A percentile compares a stretch with the other conserved stretches of the same genome.
Evolutionary conservation across 2,113 vertebrate species (phyloP).

Genomic region (Laticauda colubrina): DNA sequence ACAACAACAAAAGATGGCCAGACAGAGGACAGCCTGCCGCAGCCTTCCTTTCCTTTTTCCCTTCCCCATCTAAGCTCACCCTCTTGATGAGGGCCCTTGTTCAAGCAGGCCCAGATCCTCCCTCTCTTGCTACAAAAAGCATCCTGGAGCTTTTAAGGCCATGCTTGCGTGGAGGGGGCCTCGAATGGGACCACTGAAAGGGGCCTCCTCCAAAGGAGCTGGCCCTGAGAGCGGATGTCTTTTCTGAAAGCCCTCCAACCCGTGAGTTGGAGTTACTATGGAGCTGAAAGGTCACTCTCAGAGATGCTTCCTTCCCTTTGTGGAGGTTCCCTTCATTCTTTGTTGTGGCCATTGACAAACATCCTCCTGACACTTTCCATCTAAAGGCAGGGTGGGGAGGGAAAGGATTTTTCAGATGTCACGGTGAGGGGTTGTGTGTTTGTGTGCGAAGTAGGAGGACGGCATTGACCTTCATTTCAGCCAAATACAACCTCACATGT

Average conservation of each 20-base stretch:
- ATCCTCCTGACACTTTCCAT: neutral
- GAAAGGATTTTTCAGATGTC: neutral
- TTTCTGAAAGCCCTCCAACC: neutral
- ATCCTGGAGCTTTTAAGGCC: neutral
- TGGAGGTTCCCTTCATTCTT: neutral
- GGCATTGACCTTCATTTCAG: neutral
- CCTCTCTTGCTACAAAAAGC: neutral
- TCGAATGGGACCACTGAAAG: neutral
- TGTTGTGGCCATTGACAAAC: neutral
- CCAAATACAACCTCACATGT: neutral
- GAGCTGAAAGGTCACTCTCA: slow-evolving; percentile 1
- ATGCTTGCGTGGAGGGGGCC: neutral
- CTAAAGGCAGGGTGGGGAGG: neutral
- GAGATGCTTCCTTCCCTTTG: neutral
- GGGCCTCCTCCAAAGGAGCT: neutral
- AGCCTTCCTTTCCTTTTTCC: neutral
- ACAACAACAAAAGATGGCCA: neutral
- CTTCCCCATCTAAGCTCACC: neutral
- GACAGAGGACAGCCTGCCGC: neutral
- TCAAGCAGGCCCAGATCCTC: neutral
- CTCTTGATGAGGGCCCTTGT: neutral
- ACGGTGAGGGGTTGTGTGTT: neutral
- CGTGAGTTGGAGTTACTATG: neutral
- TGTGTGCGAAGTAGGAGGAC: neutral
- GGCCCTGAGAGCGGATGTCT: neutral